Evolutionary conservation across 1,140 invertebrate genomes (phyloP), one percentile per base, ranked within the genome.

Genomic region (Palaemon carinicauda): DNA sequence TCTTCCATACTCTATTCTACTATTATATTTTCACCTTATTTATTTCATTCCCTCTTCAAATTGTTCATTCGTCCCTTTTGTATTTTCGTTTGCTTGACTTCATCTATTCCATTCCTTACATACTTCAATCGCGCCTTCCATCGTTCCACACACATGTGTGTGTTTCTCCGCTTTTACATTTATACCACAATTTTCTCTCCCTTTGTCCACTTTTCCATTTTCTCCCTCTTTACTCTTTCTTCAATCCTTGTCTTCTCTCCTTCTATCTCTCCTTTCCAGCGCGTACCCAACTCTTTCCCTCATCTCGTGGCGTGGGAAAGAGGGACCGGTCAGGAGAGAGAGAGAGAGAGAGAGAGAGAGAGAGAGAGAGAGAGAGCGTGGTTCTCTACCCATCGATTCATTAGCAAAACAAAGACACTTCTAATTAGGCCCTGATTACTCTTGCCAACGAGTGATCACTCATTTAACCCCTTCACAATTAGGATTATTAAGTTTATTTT

Each of bases 361-460:
- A 75, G 73, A 33, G 17, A 15, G 21, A 50, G 12, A 41, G 69
- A 19, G 73, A 0, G 33, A 0, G 33, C 50, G 33, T 50, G 33
- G n/a, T 51, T 9, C 51, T 21, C 73, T 50, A 31, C 24, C 33
- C 73, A 75, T 21, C 33, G 33, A 75, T 50, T 75, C 73, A 50
- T 75, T 75, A 75, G 19, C 73, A 75, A 75, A 75, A 41, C 73
- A 75, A 75, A 75, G 73, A 75, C 73, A 75, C 19, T 21, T 21
- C 73, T 75, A 50, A 75, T 75, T 75, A 75, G 33, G 73, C 73
- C 73, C 33, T 75, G 41, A 41, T 41, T 41, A 41, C 41, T 41
- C 41, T 41, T 41, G 73, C 73, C 73, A n/a, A 75, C 73, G 41
- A 21, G 73, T 75, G 73, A 75, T 75, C 33, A 75, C 31, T 50